Percentiles rank a stretch among this genome's conserved stretches.
These are phyloP conservation scores for Julus scanicus DNA, from an alignment of 2,888 invertebrate genomes.

Conservation along the genomic window DNA sequence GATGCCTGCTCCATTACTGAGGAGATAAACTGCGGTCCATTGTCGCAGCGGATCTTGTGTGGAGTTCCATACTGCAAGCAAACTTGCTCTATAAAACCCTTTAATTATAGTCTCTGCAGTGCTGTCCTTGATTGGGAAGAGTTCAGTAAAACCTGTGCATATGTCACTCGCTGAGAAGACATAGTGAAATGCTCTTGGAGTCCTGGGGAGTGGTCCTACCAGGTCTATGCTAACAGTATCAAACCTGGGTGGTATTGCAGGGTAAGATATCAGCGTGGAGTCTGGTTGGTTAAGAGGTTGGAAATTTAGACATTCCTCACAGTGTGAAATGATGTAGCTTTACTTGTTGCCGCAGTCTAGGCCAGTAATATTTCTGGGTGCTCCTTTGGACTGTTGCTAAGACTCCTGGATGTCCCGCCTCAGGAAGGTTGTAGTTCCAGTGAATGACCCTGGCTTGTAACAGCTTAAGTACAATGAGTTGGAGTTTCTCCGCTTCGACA, in stretches of 20 bases:
- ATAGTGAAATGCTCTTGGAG: no score
- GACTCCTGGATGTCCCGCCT: background rate
- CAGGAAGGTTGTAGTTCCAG: background rate
- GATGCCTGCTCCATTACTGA: background rate
- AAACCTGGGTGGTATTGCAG: background rate
- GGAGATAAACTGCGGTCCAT: background rate
- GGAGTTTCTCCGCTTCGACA: background rate
- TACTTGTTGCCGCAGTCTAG: no score
- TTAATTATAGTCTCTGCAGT: background rate
- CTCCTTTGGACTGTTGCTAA: background rate
- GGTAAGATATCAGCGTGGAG: no score
- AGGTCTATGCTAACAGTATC: background rate
- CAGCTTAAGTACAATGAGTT: background rate
- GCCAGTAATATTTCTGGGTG: no score
- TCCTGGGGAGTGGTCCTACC: background rate
- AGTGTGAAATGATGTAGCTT: no score
- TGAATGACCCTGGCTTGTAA: background rate
- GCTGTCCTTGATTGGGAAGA: background rate
- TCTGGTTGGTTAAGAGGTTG: no score
- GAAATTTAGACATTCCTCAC: no score
- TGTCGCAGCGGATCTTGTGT: background rate
- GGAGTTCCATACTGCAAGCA: background rate
- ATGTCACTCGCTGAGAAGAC: background rate
- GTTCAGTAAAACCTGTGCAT: background rate
- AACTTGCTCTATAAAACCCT: background rate